A percentile compares a stretch with the other conserved stretches of the same genome.
Evolutionary conservation across 2,797 vertebrate genomes (phyloP).

Genomic region (Semaprochilodus insignis): DNA sequence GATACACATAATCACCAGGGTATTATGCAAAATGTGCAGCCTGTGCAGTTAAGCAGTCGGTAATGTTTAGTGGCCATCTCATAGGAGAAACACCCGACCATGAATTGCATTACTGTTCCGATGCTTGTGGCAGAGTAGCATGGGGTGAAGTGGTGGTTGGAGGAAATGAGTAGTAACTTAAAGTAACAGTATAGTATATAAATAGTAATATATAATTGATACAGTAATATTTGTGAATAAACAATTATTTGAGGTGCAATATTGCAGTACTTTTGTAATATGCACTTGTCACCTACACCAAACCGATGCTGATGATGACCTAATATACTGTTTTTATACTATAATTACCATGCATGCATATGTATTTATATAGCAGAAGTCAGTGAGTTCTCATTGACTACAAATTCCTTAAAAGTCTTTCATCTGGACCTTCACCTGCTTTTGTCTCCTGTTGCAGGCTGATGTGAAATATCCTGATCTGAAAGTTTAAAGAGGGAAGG

Average conservation of each 20-base stretch:
- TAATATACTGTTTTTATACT: background rate
- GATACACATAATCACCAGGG: too few species aligned
- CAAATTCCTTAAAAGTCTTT: background rate
- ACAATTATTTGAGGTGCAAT: background rate
- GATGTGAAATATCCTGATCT: conserved; percentile 12
- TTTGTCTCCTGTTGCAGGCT: background rate
- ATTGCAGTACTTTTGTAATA: background rate
- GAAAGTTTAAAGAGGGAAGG: conserved; percentile 21
- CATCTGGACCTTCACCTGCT: background rate
- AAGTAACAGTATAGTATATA: too few species aligned
- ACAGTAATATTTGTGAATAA: too few species aligned
- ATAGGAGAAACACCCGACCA: too few species aligned
- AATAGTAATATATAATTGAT: too few species aligned
- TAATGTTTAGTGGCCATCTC: too few species aligned
- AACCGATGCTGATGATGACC: background rate
- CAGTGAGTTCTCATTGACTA: background rate
- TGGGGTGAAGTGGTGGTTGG: too few species aligned
- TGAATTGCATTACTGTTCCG: too few species aligned
- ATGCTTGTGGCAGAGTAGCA: too few species aligned
- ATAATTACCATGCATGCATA: background rate
- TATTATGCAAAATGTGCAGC: too few species aligned
- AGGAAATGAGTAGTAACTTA: too few species aligned
- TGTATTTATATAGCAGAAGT: background rate
- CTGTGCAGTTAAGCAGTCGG: too few species aligned
- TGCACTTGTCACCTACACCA: background rate